phyloP scores from a whole-genome alignment of 2,888 invertebrate species.

The Cheilosia pagana region DNA sequence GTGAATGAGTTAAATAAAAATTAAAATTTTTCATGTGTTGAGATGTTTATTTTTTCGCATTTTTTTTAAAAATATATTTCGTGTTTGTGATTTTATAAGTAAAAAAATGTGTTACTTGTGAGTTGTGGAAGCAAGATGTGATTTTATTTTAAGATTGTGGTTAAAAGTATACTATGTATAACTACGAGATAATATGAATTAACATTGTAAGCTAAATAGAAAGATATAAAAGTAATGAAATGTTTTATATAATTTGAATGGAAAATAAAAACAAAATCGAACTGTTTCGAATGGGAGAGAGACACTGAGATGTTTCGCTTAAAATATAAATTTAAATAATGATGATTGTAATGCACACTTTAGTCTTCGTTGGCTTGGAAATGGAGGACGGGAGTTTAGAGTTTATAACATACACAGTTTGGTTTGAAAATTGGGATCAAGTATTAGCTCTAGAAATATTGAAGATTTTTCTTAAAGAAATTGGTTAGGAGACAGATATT shows the following conservation, averaged over 20 bases:
- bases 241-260: conserved; percentile 6
- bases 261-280: not conserved
- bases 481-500: conserved; percentile 47
- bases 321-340: conserved; percentile 17
- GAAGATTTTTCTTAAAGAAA: conserved; percentile 38
- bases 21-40: conserved; percentile 5
- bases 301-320: not conserved
- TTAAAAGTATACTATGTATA: conserved; percentile 5
- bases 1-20: conserved; percentile 50
- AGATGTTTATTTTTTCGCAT: not conserved
- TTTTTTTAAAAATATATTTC: conserved; percentile 16
- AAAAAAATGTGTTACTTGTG: conserved; percentile 35
- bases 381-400: conserved; percentile 41
- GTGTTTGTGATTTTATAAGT: conserved; percentile 7
- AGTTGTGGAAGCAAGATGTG: conserved; percentile 55
- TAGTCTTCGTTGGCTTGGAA: conserved; percentile 54
- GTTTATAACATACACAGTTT: conserved; percentile 27
- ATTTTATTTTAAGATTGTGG: conserved; percentile 29
- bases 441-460: conserved; percentile 42
- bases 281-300: conserved; percentile 26
- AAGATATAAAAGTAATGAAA: conserved; percentile 5
- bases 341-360: conserved; percentile 46
- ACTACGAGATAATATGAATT: conserved; percentile 1
- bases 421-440: conserved; percentile 27
- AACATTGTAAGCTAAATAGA: conserved; percentile 26